Base-by-base conservation (phyloP, 2,888 invertebrate species). In the Erebia ligea region DNA sequence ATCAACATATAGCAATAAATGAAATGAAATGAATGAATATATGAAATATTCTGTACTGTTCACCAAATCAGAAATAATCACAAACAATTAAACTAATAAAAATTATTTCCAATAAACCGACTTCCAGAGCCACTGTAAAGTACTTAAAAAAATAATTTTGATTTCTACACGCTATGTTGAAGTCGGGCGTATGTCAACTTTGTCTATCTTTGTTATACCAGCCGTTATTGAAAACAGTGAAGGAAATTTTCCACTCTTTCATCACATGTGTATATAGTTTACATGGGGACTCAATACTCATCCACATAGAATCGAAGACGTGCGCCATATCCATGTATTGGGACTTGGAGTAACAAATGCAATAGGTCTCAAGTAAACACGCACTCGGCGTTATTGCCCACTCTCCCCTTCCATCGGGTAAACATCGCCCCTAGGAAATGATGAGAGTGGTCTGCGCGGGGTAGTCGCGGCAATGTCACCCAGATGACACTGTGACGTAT, bases 391-490 rank as follows among this genome's bases (percentile, higher is more conserved):
- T 85, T 86, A 88, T 87, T 87, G 84, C 83, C 76, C 54, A 21
- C 65, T 61, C 64, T 59, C 72, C 67, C 68, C 67, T 67, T 67
- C 72, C 74, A 84, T 85, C 80, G 83, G 82, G 86, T 86, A 85
- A 90, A 90, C 89, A 89, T 85, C 87, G 82, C 91, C 89, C 91
- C 78, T 79, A 91, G 91, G 90, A 92, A 92, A 92, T 92, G 88
- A 89, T 83, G 86, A 85, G 87, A 92, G 91, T 92, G 87, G 81
- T 82, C 83, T 79, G 17, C 19, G 58, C 21, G 21, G 68, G 56
- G 50, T 62, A 68, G 68, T 54, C n/a, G 61, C 63, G 57, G 67
- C 73, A 76, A 70, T 69, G 64, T 70, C 68, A 64, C 66, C 50
- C 57, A 73, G 71, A 75, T 74, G 71, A 76, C 68, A 25, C 67